Base-by-base conservation (phyloP, 2,797 vertebrate species). In the Diceros bicornis region DNA sequence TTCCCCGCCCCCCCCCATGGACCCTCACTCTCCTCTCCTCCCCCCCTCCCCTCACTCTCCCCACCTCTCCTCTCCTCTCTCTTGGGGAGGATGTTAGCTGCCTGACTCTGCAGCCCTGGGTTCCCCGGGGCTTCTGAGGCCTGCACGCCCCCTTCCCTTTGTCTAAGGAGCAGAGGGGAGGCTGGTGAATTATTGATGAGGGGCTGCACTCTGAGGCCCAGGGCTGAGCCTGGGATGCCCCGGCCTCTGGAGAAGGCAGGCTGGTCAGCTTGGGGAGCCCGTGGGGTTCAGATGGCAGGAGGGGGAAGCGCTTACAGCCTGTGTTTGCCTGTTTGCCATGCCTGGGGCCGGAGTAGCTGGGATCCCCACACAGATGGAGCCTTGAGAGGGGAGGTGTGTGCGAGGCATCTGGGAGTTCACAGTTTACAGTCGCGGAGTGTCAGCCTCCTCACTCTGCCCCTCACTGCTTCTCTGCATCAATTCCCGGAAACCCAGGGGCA, bases 161-260 rank as follows among this genome's bases (percentile, higher is more conserved):
- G 99, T 98, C 97, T 98, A 87, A 92, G 9, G 89, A 95, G 82
- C 37, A 91, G 59, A 68, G 94, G 91, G 79, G 69, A 89, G 79
- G 71, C 92, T 78, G 55, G 95, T 98, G 96, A 98, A 98, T 99
- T 98, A 99, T 98, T 98, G 98, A 99, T 98, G 98, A 94, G 0
- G 61, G 16, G 0, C 13, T 91, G 97, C 2, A 44, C 47, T 68
- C 47, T 7, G 93, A 68, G 11, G 8, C 94, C 47, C 37, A 2
- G 71, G 72, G 61, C 92, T 94, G 72, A 83, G 89, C 23, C 71
- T 34, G 18, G 55, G 92, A 86, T 81, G 29, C 74, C 71, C 4
- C 11, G 79, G 37, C 1, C 34, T 25, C 66, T 20, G 17, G 23
- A 71, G 50, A 27, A 93, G 57, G 91, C 44, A 34, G 9, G 1